Base-by-base conservation (phyloP, 2,888 invertebrate species). In the Malacosoma neustria region DNA sequence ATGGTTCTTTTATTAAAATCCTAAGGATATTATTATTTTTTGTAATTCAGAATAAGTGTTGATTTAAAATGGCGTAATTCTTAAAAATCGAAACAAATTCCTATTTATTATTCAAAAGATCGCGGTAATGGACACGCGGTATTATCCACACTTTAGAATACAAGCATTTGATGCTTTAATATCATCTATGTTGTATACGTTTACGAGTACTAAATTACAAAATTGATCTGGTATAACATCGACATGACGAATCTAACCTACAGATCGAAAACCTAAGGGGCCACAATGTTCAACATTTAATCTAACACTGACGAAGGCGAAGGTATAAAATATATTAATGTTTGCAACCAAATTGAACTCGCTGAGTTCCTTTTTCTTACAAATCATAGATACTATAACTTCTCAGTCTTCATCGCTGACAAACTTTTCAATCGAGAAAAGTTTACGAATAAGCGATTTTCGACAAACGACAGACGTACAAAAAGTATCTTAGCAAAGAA, bases 391-490 rank as follows among this genome's bases (percentile, higher is more conserved):
- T 61, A 80, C 64, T 63, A 69, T 79, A 67, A 74, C 70, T 70
- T 79, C 80, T 85, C 85, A 85, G 85, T 85, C 85, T 85, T 85
- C 79, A 73, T 72, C 69, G 82, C 82, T 80, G 81, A 75, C 69
- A 72, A 73, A 75, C 65, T 67, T 71, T 72, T 70, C 63, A 64
- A 72, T 74, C 68, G 73, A 72, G 74, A 65, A 69, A 66, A 63
- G 67, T 72, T 61, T 66, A 67, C 62, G 67, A 70, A 72, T 70
- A 72, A 79, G 75, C 73, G 61, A 68, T 64, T 70, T 66, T 62
- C 67, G 72, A 74, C 76, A 71, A 72, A 72, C 71, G 70, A 70
- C 58, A 49, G 50, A 46, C 68, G 67, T 61, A 64, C 69, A 59
- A 65, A 64, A 67, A 57, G 59, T 57, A 58, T 60, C 22, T 52